Evolutionary conservation across 30 jellyfish, hydroid and myxozoan species (phyloP).

Genomic region (Cassiopea andromeda): DNA sequence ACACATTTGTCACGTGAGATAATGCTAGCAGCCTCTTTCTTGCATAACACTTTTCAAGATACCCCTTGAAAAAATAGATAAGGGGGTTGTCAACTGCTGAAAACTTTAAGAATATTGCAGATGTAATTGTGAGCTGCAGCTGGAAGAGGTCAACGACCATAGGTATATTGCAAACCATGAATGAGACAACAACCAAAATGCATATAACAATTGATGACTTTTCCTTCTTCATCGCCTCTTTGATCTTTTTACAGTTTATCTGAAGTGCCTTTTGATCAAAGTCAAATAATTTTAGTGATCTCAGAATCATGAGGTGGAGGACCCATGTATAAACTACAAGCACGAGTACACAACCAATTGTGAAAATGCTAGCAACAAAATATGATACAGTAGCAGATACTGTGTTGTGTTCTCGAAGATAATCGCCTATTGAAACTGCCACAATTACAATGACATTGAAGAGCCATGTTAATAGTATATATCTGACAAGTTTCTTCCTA

Average conservation of each 20-base stretch:
- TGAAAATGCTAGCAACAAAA: background rate
- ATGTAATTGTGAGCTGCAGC: background rate
- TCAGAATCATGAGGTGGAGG: constrained; percentile 4
- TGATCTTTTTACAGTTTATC: constrained; percentile 5
- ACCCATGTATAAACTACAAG: constrained; percentile 25
- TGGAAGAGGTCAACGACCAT: constrained; percentile 4
- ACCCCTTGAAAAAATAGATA: constrained; percentile 46
- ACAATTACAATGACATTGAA: background rate
- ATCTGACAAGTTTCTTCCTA: background rate
- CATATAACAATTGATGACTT: constrained; percentile 33
- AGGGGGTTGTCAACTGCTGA: constrained; percentile 29
- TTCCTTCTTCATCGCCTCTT: constrained; percentile 44
- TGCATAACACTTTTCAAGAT: constrained; percentile 30
- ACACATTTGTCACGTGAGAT: background rate
- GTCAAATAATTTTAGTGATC: constrained; percentile 4
- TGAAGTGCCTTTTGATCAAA: constrained; percentile 9
- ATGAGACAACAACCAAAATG: constrained; percentile 30
- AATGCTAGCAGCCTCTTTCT: background rate
- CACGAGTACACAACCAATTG: background rate
- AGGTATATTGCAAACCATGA: constrained; percentile 28
- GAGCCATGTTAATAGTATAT: constrained; percentile 9
- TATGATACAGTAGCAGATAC: background rate
- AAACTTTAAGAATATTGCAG: constrained; percentile 5
- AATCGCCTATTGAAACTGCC: background rate
- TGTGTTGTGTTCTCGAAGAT: background rate